Conservation (phyloP, 92 coral and sea anemone species). For the Muricea muricata region DNA sequence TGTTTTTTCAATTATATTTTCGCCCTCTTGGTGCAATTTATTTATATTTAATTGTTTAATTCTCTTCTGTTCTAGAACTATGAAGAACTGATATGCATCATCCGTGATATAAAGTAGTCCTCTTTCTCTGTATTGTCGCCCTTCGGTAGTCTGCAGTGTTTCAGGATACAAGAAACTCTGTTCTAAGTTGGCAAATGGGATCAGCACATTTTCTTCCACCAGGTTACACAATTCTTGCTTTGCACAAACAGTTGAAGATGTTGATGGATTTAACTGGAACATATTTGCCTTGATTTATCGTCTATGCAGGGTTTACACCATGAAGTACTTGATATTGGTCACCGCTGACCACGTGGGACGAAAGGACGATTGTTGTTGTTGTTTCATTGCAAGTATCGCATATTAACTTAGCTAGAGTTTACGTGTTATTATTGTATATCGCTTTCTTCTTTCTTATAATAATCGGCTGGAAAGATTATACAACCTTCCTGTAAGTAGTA, state of each 20-base stretch:
- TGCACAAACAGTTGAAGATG: conserved; percentile 31
- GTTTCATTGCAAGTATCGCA: too few species aligned
- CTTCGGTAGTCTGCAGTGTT: conserved; percentile 42
- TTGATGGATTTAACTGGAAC: conserved; percentile 6
- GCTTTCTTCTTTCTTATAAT: too few species aligned
- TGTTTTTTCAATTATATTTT: conserved; percentile 20
- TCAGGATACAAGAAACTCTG: conserved; percentile 45
- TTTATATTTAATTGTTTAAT: conserved; percentile 11
- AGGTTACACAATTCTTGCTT: conserved; percentile 38
- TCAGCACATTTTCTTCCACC: conserved; percentile 46
- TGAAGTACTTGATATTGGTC: too few species aligned
- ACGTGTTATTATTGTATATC: too few species aligned
- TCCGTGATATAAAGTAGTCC: conserved; percentile 53
- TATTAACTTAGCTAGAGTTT: too few species aligned
- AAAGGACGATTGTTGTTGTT: too few species aligned
- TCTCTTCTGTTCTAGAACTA: conserved; percentile 34
- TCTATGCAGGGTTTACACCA: too few species aligned
- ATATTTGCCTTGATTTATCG: conserved; percentile 55
- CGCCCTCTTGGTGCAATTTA: conserved; percentile 7
- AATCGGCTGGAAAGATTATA: too few species aligned
- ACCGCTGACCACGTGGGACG: too few species aligned
- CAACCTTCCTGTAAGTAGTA: too few species aligned
- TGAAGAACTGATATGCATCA: conserved; percentile 43
- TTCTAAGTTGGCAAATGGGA: conserved; percentile 30
- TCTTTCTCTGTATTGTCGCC: conserved; percentile 42